These are phyloP conservation scores for Mesoclemmys tuberculata DNA, from an alignment of 2,113 vertebrate species.

Conservation along the genomic window DNA sequence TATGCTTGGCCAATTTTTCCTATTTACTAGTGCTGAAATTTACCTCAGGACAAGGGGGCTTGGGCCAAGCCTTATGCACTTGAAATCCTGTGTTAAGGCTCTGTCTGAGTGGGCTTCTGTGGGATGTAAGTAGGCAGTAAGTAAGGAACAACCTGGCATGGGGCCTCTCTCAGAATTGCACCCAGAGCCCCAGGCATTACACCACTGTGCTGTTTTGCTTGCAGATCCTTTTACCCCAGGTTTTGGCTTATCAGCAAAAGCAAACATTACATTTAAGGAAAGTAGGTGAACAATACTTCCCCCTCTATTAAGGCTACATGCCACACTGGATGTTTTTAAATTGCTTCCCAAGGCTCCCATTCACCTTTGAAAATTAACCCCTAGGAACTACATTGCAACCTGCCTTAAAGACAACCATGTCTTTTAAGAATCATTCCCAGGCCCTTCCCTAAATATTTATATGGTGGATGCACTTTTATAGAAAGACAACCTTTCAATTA, in stretches of 20 bases:
- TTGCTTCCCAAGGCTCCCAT: slow-evolving; percentile 34
- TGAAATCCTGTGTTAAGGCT: background rate
- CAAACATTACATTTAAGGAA: background rate
- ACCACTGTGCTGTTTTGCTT: background rate
- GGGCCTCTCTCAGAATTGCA: background rate
- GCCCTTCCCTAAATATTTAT: slow-evolving; percentile 50
- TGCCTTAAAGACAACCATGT: background rate
- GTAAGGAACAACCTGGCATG: background rate
- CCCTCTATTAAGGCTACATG: background rate
- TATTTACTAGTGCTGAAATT: background rate
- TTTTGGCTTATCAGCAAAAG: slow-evolving; percentile 18
- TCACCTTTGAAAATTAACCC: slow-evolving; percentile 13
- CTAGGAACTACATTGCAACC: slow-evolving; percentile 8
- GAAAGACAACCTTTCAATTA: slow-evolving; percentile 8
- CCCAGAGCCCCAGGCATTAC: background rate
- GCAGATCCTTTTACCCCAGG: background rate
- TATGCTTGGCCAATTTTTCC: background rate
- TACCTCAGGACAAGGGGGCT: background rate
- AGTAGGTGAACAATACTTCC: background rate
- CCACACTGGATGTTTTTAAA: slow-evolving; percentile 31
- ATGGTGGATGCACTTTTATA: slow-evolving; percentile 44
- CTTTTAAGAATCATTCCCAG: background rate
- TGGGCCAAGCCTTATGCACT: background rate
- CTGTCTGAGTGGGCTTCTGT: background rate
- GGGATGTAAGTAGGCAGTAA: background rate